Base-by-base conservation (phyloP, 37 sponge, comb jelly and placozoan genomes). In the Haliclona indistincta region DNA sequence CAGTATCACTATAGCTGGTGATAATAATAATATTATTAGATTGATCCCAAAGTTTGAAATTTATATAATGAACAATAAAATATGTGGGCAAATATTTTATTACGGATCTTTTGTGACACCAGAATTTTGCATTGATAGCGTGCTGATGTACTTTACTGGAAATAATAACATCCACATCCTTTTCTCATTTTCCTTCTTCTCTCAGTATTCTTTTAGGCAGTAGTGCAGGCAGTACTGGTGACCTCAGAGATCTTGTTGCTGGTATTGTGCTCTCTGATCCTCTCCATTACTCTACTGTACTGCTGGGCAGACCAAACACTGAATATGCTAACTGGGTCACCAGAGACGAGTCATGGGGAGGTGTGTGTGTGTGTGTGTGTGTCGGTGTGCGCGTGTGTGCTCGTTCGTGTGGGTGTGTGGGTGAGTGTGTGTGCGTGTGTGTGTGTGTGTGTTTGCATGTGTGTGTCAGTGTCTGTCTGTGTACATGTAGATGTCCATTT, bases 281-380 rank as follows among this genome's bases (percentile, higher is more conserved):
- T 28, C 41, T 38, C 51, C 80, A 64, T 33, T 90, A 85, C 82
- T 38, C 71, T 20, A 17, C 73, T 35, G 72, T 77, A 39, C 26
- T 90, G 38, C 63, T 90, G 38, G 91, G 85, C 0, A 69, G 58
- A 42, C 15, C 25, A 38, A 75, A 29, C 26, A 29, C 26, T 11
- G 69, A 84, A 34, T 90, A 90, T 42, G 56, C 65, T 17, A 19
- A 90, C 34, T 90, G 91, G 91, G 74, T 90, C 23, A 66, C 73
- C 68, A 85, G 47, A 60, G 78, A 76, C 23, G 78, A 81, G 25
- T 81, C 83, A 4, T 86, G 87, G 89, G 88, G 82, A 73, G 82
- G 88, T 88, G 56, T 7, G 68, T 47, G 0, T 6, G 11, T 52
- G 38, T n/a, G 35, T 4, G 32, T 63, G 75, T 26, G 20, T 62